Evolutionary conservation across 2,113 vertebrate genomes (phyloP).

Genomic region (Phalacrocorax pelagicus): DNA sequence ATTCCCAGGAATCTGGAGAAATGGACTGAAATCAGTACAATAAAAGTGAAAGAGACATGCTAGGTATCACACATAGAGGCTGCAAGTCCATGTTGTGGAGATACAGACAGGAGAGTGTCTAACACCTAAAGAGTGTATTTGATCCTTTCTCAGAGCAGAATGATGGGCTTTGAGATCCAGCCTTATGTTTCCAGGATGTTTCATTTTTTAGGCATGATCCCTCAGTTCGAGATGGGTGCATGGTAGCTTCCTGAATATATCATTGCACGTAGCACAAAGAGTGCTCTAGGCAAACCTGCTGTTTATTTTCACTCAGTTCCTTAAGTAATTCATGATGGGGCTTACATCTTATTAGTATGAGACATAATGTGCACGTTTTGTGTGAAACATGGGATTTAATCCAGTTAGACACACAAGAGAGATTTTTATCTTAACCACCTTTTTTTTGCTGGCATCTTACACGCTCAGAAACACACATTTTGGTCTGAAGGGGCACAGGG

Average conservation of each 20-base stretch:
- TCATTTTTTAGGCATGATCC: neutral
- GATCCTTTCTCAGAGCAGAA: neutral
- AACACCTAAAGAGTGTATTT: neutral
- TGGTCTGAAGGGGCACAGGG: neutral
- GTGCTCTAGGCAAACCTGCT: neutral
- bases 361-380: neutral
- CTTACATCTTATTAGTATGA: neutral
- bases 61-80: rapidly evolving
- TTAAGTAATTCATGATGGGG: neutral
- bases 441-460: neutral
- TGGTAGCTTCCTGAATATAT: neutral
- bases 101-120: neutral
- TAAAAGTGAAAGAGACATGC: neutral
- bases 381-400: neutral
- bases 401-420: neutral
- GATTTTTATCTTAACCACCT: neutral
- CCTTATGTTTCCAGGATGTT: neutral
- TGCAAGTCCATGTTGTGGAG: neutral
- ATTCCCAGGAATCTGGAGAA: neutral
- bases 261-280: neutral
- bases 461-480: neutral
- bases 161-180: neutral
- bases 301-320: neutral
- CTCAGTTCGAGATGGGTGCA: neutral
- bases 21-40: neutral